These are phyloP conservation scores for Epistrophe grossulariae DNA, from an alignment of 2,888 invertebrate species.

Conservation along the genomic window DNA sequence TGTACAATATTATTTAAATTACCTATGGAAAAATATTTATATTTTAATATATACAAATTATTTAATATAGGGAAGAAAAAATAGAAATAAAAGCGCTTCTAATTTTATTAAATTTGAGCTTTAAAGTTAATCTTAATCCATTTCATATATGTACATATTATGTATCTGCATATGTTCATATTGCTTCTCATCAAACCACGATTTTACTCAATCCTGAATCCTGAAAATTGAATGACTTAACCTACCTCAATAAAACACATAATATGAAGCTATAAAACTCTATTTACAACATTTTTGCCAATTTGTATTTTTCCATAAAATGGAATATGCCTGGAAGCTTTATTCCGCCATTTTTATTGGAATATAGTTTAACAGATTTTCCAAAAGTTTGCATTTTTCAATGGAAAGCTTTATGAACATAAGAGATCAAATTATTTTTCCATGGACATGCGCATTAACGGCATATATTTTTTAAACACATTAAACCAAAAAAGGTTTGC, in stretches of 20 bases:
- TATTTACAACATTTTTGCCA: conserved; percentile 26
- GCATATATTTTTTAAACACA: neutral
- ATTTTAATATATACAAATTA: no score
- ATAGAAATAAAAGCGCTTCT: no score
- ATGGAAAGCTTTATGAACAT: conserved; percentile 46
- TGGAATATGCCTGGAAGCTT: conserved; percentile 19
- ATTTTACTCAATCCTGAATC: conserved; percentile 17
- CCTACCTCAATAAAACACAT: conserved; percentile 60
- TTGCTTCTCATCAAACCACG: neutral
- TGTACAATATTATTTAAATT: no score
- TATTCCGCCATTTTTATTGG: conserved; percentile 55
- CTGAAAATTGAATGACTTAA: conserved; percentile 37
- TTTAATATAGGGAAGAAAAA: no score
- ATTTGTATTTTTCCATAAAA: conserved; percentile 35
- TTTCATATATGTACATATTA: no score
- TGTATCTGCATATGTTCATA: neutral
- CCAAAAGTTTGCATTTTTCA: conserved; percentile 34
- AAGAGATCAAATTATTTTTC: conserved; percentile 12
- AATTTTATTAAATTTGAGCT: no score
- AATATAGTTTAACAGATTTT: conserved; percentile 17
- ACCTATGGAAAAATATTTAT: no score
- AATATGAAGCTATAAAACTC: conserved; percentile 2
- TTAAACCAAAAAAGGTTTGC: neutral
- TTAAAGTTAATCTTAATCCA: neutral
- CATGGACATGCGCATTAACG: conserved; percentile 40